phyloP scores from a whole-genome alignment of 2,797 vertebrate genomes.

The Psittacula echo region DNA sequence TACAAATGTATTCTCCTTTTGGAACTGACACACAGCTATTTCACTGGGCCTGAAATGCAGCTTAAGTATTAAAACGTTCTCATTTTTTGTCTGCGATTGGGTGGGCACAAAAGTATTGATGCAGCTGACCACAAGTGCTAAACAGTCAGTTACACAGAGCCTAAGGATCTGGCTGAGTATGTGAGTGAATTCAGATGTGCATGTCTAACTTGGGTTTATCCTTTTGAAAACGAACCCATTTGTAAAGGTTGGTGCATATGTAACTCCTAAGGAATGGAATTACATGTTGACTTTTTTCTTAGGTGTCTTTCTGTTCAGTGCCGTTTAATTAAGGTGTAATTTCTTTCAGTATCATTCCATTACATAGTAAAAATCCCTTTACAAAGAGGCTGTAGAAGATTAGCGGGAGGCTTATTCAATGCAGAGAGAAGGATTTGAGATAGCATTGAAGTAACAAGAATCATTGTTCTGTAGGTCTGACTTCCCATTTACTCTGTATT shows the following conservation, averaged over 20 bases:
- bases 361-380: neutral
- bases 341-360: neutral
- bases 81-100: neutral
- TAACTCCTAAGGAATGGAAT: neutral
- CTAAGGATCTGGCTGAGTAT: neutral
- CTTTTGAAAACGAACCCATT: neutral
- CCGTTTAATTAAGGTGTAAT: neutral
- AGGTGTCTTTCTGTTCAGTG: neutral
- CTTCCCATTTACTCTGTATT: neutral
- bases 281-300: neutral
- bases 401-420: neutral
- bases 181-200: neutral
- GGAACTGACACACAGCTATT: neutral
- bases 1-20: neutral
- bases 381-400: neutral
- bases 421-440: neutral
- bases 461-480: neutral
- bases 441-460: neutral
- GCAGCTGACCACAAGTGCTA: neutral
- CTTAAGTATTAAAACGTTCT: neutral
- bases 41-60: neutral
- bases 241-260: neutral
- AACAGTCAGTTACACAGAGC: neutral
- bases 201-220: accelerated
- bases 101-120: neutral